Conservation (phyloP, 2,113 vertebrate genomes). For the Ceyx melanurus region DNA sequence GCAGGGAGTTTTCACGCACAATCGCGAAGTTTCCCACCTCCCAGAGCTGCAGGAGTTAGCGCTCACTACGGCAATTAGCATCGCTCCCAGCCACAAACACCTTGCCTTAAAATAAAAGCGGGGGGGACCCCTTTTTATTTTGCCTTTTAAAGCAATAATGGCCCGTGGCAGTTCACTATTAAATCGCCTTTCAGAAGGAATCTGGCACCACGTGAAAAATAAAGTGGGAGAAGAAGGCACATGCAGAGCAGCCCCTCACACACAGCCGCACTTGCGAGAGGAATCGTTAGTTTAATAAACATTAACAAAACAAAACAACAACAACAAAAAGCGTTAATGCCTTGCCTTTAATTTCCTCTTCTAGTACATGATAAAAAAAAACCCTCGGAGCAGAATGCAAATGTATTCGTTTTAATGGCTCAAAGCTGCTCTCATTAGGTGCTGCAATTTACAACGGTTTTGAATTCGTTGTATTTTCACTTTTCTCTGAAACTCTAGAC, state of each 20-base stretch:
- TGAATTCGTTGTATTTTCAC: neutral
- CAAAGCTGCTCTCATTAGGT: neutral
- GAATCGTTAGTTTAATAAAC: neutral
- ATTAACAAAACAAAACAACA: neutral
- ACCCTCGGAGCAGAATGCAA: neutral
- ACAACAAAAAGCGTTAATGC: neutral
- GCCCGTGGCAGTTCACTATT: slow-evolving; percentile 1
- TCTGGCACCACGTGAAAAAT: neutral
- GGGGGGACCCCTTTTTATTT: slow-evolving; percentile 17
- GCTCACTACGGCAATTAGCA: neutral
- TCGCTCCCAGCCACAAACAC: slow-evolving; percentile 9
- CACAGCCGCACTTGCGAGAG: neutral
- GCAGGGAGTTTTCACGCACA: neutral
- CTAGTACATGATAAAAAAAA: neutral
- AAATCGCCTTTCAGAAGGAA: neutral
- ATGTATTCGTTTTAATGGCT: neutral
- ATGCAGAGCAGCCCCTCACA: neutral
- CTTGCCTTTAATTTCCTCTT: neutral
- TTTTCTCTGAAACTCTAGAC: neutral
- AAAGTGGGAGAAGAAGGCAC: neutral
- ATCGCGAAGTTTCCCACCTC: neutral
- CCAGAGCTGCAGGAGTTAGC: slow-evolving; percentile 7
- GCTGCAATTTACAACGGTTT: neutral
- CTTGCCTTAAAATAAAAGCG: neutral
- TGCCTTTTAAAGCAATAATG: slow-evolving; percentile 30